Base-by-base conservation (phyloP, 2,113 vertebrate species). In the Sceloporus undulatus region DNA sequence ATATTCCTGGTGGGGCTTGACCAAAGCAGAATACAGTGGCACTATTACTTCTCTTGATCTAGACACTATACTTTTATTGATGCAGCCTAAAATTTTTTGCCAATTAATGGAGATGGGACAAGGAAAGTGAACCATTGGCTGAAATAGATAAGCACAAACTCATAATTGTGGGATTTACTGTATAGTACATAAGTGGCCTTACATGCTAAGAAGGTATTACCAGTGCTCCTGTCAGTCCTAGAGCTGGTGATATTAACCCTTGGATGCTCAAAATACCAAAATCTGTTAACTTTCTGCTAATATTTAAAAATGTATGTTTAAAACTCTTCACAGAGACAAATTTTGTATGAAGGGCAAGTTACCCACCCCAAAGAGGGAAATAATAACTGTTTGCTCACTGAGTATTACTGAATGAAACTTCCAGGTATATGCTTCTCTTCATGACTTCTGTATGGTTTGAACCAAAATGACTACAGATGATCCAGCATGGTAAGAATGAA, bases 51-150 rank as follows among this genome's bases (percentile, higher is more conserved):
- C 34, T 34, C 34, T 34, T 34, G 34, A 34, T 34, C 34, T 34
- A 34, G 34, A 34, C 34, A 34, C 34, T 34, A 34, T 34, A 34
- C 34, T 34, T 34, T 34, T 34, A 34, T 34, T 34, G 34, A 34
- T 34, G 34, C 34, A 34, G 34, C 34, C 34, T 34, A 34, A 83
- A 42, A 11, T 82, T 90, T 79, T 87, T 79, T 81, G 21, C 9
- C 76, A 59, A 87, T 74, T 85, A 82, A 88, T 88, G 62, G 16
- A 68, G 62, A 3, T 7, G 38, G 86, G 75, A 79, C 40, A 25
- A 11, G 56, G 56, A 59, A 27, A 9, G 68, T 25, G 68, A 48
- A 66, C 70, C 1, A 13, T 62, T 73, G 74, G 48, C 84, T 66
- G 56, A 14, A 29, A 48, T 40, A 40, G 18, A 66, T 54, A 79